Percentiles rank a stretch among this genome's conserved stretches.
Evolutionary conservation across 2,888 invertebrate species (phyloP).

Genomic region (Drosophila lutescens): DNA sequence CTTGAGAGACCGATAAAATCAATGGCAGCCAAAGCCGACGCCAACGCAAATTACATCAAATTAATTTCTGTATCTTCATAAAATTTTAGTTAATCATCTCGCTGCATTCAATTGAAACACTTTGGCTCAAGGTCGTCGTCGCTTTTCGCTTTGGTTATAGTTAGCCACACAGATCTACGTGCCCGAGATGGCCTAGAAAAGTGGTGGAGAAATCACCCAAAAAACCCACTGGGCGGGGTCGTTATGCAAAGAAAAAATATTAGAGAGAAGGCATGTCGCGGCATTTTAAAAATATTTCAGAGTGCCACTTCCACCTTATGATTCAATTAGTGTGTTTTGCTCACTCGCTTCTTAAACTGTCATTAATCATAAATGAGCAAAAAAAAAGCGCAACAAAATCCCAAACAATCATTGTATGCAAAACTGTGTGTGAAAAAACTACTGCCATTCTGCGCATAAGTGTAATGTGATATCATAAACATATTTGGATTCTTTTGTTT

Average conservation of each 20-base stretch:
- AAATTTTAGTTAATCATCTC: constrained; percentile 55
- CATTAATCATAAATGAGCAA: constrained; percentile 64
- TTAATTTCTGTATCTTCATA: constrained; percentile 65
- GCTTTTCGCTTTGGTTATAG: not conserved
- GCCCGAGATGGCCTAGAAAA: constrained; percentile 44
- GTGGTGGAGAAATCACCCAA: constrained; percentile 35
- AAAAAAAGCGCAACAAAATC: constrained; percentile 2
- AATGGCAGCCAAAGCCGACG: constrained; percentile 46
- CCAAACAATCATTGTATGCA: constrained; percentile 60
- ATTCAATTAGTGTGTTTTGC: constrained; percentile 52
- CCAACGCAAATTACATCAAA: constrained; percentile 73
- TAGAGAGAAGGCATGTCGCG: constrained; percentile 2
- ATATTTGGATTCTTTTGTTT: constrained; percentile 60
- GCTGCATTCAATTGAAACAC: constrained; percentile 73
- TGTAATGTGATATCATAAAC: constrained; percentile 72
- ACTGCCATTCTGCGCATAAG: constrained; percentile 44
- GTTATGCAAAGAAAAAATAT: constrained; percentile 14
- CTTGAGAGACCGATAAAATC: constrained; percentile 29
- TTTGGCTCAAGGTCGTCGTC: constrained; percentile 61
- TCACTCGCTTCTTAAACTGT: constrained; percentile 54
- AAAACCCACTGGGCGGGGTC: constrained; percentile 16
- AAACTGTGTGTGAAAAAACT: constrained; percentile 56
- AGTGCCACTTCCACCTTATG: constrained; percentile 20
- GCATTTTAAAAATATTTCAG: constrained; percentile 23
- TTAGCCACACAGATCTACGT: constrained; percentile 45